Percentiles rank a stretch among this genome's conserved stretches.
These are phyloP conservation scores for Hypselothyrea guttata DNA, from an alignment of 2,888 invertebrate genomes.

Conservation along the genomic window DNA sequence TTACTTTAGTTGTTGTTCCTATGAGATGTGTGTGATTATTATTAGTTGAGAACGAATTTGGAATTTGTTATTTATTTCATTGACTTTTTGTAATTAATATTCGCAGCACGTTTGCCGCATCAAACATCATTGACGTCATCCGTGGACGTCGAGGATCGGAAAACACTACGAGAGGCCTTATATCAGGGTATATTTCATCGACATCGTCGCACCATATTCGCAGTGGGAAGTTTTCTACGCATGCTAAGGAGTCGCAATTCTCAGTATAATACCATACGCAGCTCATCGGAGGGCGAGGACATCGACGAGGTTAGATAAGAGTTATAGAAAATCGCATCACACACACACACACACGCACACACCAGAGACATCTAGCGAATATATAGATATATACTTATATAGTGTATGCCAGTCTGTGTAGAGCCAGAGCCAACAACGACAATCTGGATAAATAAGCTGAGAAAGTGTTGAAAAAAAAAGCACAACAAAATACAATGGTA, in stretches of 20 bases:
- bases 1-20: background rate
- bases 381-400: constrained; percentile 10
- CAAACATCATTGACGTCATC: constrained; percentile 85
- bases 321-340: constrained; percentile 14
- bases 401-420: constrained; percentile 26
- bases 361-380: background rate
- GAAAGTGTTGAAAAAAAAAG: background rate
- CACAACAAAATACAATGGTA: constrained; percentile 3
- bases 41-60: constrained; percentile 19
- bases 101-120: constrained; percentile 84
- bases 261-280: constrained; percentile 89
- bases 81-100: too few species aligned
- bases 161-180: constrained; percentile 87
- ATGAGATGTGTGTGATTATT: too few species aligned
- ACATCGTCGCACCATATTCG: constrained; percentile 89
- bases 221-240: constrained; percentile 88
- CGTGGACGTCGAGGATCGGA: constrained; percentile 86
- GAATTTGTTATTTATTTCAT: too few species aligned
- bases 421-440: constrained; percentile 37
- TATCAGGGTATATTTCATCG: constrained; percentile 91
- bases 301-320: constrained; percentile 82
- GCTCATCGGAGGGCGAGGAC: constrained; percentile 82
- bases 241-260: constrained; percentile 89
- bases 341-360: too few species aligned
- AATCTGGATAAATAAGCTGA: constrained; percentile 28